Evolutionary conservation across 64 coral and sea anemone genomes (phyloP).

Genomic region (Actinia equina): DNA sequence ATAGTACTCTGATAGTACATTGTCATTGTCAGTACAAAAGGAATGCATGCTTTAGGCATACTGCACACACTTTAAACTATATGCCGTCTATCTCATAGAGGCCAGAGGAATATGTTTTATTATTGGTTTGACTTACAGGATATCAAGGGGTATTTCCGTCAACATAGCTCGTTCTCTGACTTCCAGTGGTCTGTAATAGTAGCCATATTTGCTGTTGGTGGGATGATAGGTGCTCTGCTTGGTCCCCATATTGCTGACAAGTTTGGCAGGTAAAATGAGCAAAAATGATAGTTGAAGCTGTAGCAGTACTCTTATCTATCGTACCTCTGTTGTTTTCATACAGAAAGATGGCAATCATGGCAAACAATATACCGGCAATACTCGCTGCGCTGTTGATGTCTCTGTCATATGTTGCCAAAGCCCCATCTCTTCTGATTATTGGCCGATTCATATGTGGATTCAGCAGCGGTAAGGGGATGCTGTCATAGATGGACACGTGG

Average conservation of each 20-base stretch:
- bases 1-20: too few relatives aligned
- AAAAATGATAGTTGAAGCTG: too few relatives aligned
- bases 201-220: conserved; percentile 89
- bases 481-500: not conserved
- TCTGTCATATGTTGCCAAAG: conserved; percentile 59
- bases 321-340: not conserved
- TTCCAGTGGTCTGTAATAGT: conserved; percentile 82
- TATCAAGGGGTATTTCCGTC: not conserved
- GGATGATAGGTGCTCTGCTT: conserved; percentile 73
- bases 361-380: conserved; percentile 76
- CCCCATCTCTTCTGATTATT: conserved; percentile 55
- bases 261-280: conserved; percentile 62
- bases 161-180: conserved; percentile 14
- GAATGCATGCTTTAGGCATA: too few relatives aligned
- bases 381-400: conserved; percentile 84
- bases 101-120: too few relatives aligned
- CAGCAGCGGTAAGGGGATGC: conserved; percentile 59
- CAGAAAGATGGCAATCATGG: conserved; percentile 66
- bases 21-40: too few relatives aligned
- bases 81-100: too few relatives aligned
- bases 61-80: too few relatives aligned
- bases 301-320: not conserved
- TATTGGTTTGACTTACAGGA: not conserved
- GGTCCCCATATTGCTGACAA: conserved; percentile 69
- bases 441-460: conserved; percentile 82